Percentiles rank a stretch among this genome's conserved stretches.
These are phyloP conservation scores for Atherinosoma microstoma DNA, from an alignment of 2,797 vertebrate genomes.

Conservation along the genomic window DNA sequence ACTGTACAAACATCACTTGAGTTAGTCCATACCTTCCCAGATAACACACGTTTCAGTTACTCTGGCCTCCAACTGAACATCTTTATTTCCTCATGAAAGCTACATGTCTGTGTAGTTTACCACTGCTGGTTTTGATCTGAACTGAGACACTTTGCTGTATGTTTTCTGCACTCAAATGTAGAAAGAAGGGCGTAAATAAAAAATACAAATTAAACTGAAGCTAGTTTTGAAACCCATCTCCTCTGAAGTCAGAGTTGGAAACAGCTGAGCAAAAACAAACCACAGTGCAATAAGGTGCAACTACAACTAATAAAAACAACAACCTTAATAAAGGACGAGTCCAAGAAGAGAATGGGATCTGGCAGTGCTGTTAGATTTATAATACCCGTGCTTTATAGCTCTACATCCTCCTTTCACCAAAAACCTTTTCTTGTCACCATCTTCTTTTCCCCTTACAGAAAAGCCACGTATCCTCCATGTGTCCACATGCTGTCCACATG, in stretches of 20 bases:
- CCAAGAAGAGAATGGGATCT: conserved; percentile 13
- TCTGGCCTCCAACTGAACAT: conserved; percentile 2
- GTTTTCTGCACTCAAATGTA: no score
- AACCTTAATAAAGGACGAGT: conserved; percentile 29
- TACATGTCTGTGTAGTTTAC: conserved; percentile 6
- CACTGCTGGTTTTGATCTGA: neutral
- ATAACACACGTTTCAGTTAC: conserved; percentile 11
- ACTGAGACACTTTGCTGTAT: neutral
- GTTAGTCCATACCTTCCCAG: conserved; percentile 5
- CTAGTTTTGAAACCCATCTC: conserved; percentile 19
- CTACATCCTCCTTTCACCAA: conserved; percentile 2
- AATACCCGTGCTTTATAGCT: conserved; percentile 11
- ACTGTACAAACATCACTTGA: conserved; percentile 18
- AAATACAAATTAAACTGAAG: neutral
- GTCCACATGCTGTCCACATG: no score
- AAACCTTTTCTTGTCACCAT: conserved; percentile 6
- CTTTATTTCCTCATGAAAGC: conserved; percentile 32
- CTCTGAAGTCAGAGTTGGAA: conserved; percentile 8
- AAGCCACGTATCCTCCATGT: no score
- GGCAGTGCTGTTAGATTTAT: conserved; percentile 25
- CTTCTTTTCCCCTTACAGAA: no score
- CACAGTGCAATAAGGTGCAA: conserved; percentile 15
- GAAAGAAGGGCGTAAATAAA: neutral
- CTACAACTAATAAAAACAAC: conserved; percentile 39
- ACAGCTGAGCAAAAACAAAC: conserved; percentile 20